Base-by-base conservation (phyloP, 2,888 invertebrate species). In the Orgyia antiqua region DNA sequence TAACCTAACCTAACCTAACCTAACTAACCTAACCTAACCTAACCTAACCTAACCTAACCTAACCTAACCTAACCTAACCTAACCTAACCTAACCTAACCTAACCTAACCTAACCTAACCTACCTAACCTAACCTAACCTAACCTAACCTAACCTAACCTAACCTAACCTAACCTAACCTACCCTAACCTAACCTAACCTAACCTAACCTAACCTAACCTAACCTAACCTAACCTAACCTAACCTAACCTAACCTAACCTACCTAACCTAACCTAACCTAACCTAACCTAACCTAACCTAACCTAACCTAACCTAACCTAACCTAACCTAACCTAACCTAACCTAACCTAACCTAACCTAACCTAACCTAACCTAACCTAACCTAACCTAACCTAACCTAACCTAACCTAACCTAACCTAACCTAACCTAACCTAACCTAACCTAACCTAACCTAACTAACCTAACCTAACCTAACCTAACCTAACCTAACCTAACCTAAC, bases 401-500 rank as follows among this genome's bases (percentile, higher is more conserved):
- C 24, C 24, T 24, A 24, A 24, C 24, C 24, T 24, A 24, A 24
- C 24, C 24, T 24, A 24, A 24, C 24, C 24, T 24, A 24, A 24
- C 24, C 24, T 24, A 24, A 24, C 24, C 24, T 24, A 24, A 24
- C 24, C 24, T 24, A 24, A 24, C 24, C 24, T 24, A 24, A 24
- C 24, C 24, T 24, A 24, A 24, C 24, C 24, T 24, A 24, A 24
- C 24, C 44, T 48, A 48, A 47, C 44, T 36, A 46, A 48, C 42
- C 24, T 24, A 24, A 24, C 24, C 24, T 24, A 24, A 24, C 24
- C 24, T 24, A 24, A 24, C 24, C 24, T 24, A 24, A 24, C 24
- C 24, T 24, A 24, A 24, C 24, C 24, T 24, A 24, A 24, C 24
- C 24, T 24, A 24, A 24, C 24, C 24, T 24, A 24, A 24, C 24